Evolutionary conservation across 2,113 vertebrate genomes (phyloP).

Genomic region (Gymnorhina tibicen): DNA sequence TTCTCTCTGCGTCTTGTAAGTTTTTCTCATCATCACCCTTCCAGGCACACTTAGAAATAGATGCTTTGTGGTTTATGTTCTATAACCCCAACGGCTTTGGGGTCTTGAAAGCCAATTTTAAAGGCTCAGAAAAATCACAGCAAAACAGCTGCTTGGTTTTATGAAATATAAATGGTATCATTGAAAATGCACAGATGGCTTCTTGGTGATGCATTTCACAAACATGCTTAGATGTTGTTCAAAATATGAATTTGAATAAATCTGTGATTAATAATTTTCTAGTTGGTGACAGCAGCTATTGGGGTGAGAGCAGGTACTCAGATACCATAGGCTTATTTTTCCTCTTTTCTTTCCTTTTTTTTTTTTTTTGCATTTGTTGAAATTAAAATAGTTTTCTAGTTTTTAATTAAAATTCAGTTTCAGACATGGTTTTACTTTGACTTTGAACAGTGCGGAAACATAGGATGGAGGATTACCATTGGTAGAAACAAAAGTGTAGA

Average conservation of each 20-base stretch:
- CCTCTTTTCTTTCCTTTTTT: too few relatives aligned
- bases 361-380: not conserved
- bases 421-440: not conserved
- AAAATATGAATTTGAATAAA: constrained; percentile 61
- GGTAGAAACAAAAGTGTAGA: not conserved
- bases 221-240: constrained; percentile 52
- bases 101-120: constrained; percentile 24
- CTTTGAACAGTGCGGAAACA: not conserved
- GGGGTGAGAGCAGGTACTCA: not conserved
- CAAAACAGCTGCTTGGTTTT: constrained; percentile 46
- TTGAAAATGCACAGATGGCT: constrained; percentile 58
- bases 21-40: not conserved
- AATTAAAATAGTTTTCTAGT: not conserved
- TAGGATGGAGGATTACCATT: not conserved
- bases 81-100: not conserved
- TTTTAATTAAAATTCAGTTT: constrained; percentile 17
- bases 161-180: constrained; percentile 37
- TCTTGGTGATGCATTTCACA: constrained; percentile 40
- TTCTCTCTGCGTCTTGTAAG: not conserved
- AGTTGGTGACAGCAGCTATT: not conserved
- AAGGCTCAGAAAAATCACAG: constrained; percentile 35
- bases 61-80: not conserved
- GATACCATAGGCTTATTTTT: not conserved
- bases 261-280: constrained; percentile 41
- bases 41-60: constrained; percentile 6